Base-by-base conservation (phyloP, 2,113 vertebrate species). In the Globicephala melas region DNA sequence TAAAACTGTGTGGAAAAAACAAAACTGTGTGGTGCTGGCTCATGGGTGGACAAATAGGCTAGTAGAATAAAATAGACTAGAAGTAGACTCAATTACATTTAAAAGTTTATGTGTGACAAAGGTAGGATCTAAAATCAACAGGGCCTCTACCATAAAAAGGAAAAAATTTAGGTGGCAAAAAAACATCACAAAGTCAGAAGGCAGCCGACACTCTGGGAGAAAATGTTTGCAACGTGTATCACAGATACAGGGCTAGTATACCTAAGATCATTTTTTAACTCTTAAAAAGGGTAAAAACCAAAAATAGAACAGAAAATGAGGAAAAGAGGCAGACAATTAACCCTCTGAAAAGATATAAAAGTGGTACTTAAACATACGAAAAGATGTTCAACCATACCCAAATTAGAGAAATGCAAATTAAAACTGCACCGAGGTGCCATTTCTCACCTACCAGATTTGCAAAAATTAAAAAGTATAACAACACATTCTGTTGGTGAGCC, bases 341-440 rank as follows among this genome's bases (percentile, higher is more conserved):
- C 18, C 28, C 36, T 53, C n/a, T 21, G 0, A 60, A 82, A 85
- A 83, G 44, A 26, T 3, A 31, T 70, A 13, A 50, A 65, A 83
- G 47, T 74, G 70, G 41, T 36, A 41, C 44, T 85, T 70, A 76
- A 85, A 67, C 41, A 65, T 80, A 67, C 26, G 60, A 85, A 77
- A 85, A 86, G 38, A 83, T 63, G 68, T 90, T 81, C 86, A 65
- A 1, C 71, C 67, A 41, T 60, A 41, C 68, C 74, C 73, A 4
- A 81, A 58, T 94, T 71, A 82, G n/a, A 71, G 58, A 97, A 47
- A 91, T 87, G 73, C 80, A 62, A 70, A 50, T 83, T 79, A 41
- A 86, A 80, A 44, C 79, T 15, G 6, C 53, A 12, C 15, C 2
- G 28, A 95, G 93, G 83, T 21, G 23, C 18, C 70, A 21, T 62